Conservation (phyloP, 35 echinoderm and acorn worm species). For the Amphiura filiformis region DNA sequence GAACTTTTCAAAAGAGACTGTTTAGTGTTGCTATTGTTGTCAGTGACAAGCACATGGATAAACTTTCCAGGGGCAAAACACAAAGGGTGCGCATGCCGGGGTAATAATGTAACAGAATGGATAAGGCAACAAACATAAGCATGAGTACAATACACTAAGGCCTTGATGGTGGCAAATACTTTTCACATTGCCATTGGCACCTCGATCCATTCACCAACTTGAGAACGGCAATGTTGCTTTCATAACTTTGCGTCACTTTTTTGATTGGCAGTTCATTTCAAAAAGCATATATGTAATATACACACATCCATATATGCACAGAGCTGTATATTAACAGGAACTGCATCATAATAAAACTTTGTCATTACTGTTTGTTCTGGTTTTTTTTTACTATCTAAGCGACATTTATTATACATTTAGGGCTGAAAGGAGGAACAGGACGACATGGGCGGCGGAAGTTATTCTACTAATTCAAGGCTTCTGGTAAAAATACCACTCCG, state of each 20-base stretch:
- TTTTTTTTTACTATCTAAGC: too few species aligned
- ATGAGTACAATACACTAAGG: slow-evolving; percentile 10
- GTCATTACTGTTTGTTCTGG: background rate
- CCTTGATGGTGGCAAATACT: background rate
- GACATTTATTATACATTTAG: background rate
- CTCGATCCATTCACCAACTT: background rate
- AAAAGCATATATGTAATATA: background rate
- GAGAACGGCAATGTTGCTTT: background rate
- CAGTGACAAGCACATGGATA: background rate
- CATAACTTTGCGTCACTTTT: background rate
- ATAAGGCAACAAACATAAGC: background rate
- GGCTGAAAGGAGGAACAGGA: background rate
- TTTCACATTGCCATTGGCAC: slow-evolving; percentile 5
- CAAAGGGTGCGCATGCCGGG: background rate
- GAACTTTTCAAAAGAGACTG: background rate
- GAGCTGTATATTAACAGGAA: background rate
- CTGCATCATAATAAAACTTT: background rate
- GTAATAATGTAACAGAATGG: background rate
- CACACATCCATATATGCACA: background rate
- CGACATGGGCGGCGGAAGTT: background rate
- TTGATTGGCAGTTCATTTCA: background rate
- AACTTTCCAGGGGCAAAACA: background rate
- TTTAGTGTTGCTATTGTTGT: slow-evolving; percentile 7
- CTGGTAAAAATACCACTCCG: too few species aligned
- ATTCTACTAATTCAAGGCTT: background rate